phyloP scores from a whole-genome alignment of 2,888 invertebrate genomes.

The Pantelozetes paolii region DNA sequence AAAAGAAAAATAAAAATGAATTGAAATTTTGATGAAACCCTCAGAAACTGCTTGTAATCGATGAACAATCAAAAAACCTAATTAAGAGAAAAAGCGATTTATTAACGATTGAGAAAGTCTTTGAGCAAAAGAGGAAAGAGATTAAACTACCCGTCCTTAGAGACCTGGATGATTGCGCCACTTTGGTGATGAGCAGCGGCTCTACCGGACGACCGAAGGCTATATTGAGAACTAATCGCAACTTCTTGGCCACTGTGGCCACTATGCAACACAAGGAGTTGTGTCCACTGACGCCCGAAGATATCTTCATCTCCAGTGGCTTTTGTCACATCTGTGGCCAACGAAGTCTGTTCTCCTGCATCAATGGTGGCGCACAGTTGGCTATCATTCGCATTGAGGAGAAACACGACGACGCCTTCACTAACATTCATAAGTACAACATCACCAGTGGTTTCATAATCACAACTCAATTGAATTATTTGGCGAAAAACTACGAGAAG shows the following conservation, averaged over 20 bases:
- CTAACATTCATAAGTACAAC: not conserved
- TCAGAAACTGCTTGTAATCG: conserved; percentile 13
- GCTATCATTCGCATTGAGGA: conserved; percentile 9
- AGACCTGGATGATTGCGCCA: not conserved
- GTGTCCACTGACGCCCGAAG: not conserved
- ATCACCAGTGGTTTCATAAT: conserved; percentile 17
- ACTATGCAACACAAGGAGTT: not conserved
- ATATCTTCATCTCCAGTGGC: not conserved
- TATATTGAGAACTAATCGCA: not conserved
- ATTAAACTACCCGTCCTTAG: not conserved
- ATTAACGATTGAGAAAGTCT: conserved; percentile 6
- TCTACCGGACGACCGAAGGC: not conserved
- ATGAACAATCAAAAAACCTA: not conserved
- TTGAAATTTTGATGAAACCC: not conserved
- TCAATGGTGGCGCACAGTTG: conserved; percentile 26
- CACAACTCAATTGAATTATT: conserved; percentile 13
- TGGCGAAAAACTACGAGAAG: not conserved
- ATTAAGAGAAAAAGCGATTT: conserved; percentile 9
- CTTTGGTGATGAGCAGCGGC: not conserved
- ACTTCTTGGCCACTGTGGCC: not conserved
- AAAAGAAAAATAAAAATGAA: not conserved
- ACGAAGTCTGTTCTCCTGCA: not conserved
- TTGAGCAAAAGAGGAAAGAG: not conserved
- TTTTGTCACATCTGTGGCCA: not conserved
- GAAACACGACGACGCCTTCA: conserved; percentile 5